Evolutionary conservation across 2,797 vertebrate species (phyloP).

Genomic region (Amblyopsis hoosieri): DNA sequence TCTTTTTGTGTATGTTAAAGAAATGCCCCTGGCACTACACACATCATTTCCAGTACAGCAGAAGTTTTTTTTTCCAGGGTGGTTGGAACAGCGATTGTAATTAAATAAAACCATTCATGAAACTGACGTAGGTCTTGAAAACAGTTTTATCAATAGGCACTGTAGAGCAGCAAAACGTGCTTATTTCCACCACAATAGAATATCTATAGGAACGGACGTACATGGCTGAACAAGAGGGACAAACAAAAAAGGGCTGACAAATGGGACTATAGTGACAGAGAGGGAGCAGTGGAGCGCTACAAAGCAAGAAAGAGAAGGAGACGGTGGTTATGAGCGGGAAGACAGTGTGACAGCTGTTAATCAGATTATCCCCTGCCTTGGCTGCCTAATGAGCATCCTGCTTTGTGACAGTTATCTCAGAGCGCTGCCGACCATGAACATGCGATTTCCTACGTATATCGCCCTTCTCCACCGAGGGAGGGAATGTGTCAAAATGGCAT

Average conservation of each 20-base stretch:
- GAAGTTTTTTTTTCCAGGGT: too few species aligned
- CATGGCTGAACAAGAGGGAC: neutral
- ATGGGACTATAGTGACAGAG: conserved; percentile 32
- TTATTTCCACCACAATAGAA: too few species aligned
- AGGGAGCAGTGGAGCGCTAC: conserved; percentile 51
- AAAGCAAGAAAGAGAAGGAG: conserved; percentile 44
- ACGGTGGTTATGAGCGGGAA: conserved; percentile 70
- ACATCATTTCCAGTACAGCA: too few species aligned
- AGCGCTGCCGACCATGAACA: conserved; percentile 74
- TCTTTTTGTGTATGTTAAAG: too few species aligned
- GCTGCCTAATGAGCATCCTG: conserved; percentile 81
- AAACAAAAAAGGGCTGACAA: conserved; percentile 22
- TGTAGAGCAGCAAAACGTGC: too few species aligned
- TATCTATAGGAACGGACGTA: too few species aligned
- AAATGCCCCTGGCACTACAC: too few species aligned
- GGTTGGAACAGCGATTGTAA: too few species aligned
- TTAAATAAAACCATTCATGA: too few species aligned
- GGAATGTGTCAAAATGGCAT: conserved; percentile 65
- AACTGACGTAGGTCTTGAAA: too few species aligned
- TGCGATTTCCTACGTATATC: conserved; percentile 64
- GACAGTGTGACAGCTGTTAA: conserved; percentile 80
- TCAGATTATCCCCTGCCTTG: conserved; percentile 80
- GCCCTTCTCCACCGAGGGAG: conserved; percentile 59
- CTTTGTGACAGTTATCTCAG: conserved; percentile 79
- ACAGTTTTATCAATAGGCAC: too few species aligned